Evolutionary conservation across 2,113 vertebrate genomes (phyloP), one percentile per base, ranked within the genome.

Genomic region (Austrofundulus limnaeus): DNA sequence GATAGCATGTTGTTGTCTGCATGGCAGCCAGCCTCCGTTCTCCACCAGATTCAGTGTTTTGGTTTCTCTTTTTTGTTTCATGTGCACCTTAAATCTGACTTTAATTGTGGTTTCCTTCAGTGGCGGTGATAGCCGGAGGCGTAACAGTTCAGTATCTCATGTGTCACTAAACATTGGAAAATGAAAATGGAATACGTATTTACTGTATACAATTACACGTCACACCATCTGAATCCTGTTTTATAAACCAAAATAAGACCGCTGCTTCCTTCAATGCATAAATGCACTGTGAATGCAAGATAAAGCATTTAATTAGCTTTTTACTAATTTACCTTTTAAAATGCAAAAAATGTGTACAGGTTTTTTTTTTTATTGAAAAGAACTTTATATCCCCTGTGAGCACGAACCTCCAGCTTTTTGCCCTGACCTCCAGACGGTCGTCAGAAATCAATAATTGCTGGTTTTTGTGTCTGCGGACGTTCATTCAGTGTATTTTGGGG

Each of bases 361-460:
- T 11, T 55, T 5, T 64, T 66, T 67, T 66, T 50, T 42, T 50
- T 54, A 25, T 16, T 21, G 24, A 56, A 59, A 69, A 19, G 2
- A 70, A 46, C 39, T 11, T 5, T 61, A 62, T 75, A 72, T 52
- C 41, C 38, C 52, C 58, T 56, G 11, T 59, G 65, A 75, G 41
- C 21, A 21, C 53, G 52, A 72, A 73, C 21, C 5, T 54, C 58
- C 58, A 48, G 66, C 59, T 63, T 50, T 57, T 37, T 55, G 55
- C 21, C 39, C 50, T 73, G 67, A 80, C 72, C 66, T 74, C 75
- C 20, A 39, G 49, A 47, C 73, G 38, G 70, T 69, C 15, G 46
- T 78, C 75, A 68, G 68, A n/a, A n/a, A 80, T 81, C 43, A 43
- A 81, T 81, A 71, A 87, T 83, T 81, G 67, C 65, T 63, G 80